Evolutionary conservation across 2,797 vertebrate genomes (phyloP).

Genomic region (Anguilla megastoma): DNA sequence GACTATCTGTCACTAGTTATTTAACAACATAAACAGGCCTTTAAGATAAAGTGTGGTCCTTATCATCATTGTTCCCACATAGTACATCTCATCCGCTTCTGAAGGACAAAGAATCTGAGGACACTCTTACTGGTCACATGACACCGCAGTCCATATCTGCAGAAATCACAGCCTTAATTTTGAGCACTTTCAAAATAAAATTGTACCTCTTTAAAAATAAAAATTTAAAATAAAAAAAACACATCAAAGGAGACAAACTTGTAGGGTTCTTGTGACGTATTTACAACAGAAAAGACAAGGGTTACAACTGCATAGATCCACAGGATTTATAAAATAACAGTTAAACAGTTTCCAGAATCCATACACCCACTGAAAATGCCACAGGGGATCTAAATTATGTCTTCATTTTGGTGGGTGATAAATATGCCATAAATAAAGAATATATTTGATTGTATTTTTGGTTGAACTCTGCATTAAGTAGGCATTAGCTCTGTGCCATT

Average conservation of each 20-base stretch:
- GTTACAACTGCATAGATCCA: constrained; percentile 77
- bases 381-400: constrained; percentile 12
- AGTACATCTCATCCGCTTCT: constrained; percentile 36
- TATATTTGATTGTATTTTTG: constrained; percentile 35
- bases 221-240: constrained; percentile 30
- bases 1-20: background rate
- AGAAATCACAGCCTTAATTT: constrained; percentile 50
- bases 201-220: constrained; percentile 15
- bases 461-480: constrained; percentile 36
- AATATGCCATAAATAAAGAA: constrained; percentile 8
- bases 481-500: constrained; percentile 25
- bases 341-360: constrained; percentile 36
- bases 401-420: constrained; percentile 15
- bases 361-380: constrained; percentile 21
- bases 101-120: constrained; percentile 51
- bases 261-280: constrained; percentile 68
- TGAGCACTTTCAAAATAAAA: constrained; percentile 18
- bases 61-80: background rate
- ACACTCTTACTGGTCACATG: constrained; percentile 58
- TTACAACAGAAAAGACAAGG: constrained; percentile 70
- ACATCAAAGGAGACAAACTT: constrained; percentile 63
- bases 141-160: constrained; percentile 64
- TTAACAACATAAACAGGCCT: constrained; percentile 12
- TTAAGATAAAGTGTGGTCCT: background rate
- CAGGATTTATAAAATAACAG: constrained; percentile 67